Evolutionary conservation across 2,888 invertebrate genomes (phyloP).

Genomic region (Hemaris fuciformis): DNA sequence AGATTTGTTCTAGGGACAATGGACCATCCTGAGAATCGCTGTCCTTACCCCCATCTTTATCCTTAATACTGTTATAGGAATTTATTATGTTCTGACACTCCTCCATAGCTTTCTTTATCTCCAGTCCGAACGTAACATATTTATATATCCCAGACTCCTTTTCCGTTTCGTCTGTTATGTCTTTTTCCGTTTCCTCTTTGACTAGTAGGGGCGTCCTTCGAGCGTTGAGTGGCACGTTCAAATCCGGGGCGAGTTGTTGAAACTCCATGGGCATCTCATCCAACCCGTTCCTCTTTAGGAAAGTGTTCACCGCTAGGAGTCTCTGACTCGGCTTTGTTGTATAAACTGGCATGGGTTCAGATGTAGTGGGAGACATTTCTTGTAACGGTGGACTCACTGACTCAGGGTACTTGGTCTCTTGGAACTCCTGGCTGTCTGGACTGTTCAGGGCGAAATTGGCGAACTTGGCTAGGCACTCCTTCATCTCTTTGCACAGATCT

Average conservation of each 20-base stretch:
- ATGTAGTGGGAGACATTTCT: constrained; percentile 66
- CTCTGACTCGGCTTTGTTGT: constrained; percentile 59
- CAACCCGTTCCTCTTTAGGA: constrained; percentile 38
- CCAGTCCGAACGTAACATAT: constrained; percentile 66
- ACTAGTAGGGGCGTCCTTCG: constrained; percentile 42
- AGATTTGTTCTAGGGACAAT: constrained; percentile 65
- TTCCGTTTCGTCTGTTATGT: constrained; percentile 27
- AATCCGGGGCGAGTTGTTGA: constrained; percentile 35
- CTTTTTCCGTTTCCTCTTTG: constrained; percentile 38
- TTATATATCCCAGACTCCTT: constrained; percentile 64
- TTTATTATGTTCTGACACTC: constrained; percentile 75
- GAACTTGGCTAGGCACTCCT: constrained; percentile 67
- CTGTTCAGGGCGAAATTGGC: constrained; percentile 60
- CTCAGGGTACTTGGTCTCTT: constrained; percentile 54
- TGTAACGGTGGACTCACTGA: constrained; percentile 72
- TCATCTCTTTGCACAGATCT: constrained; percentile 62
- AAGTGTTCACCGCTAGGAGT: constrained; percentile 56
- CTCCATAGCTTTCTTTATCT: constrained; percentile 75
- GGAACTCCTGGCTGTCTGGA: constrained; percentile 35
- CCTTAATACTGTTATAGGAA: constrained; percentile 60
- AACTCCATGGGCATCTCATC: constrained; percentile 24
- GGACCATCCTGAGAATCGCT: constrained; percentile 40
- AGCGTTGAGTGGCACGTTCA: constrained; percentile 57
- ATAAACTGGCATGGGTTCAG: constrained; percentile 58
- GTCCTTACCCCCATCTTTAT: constrained; percentile 42